Conservation (phyloP, 2,888 invertebrate species). For the Drosophila testacea region DNA sequence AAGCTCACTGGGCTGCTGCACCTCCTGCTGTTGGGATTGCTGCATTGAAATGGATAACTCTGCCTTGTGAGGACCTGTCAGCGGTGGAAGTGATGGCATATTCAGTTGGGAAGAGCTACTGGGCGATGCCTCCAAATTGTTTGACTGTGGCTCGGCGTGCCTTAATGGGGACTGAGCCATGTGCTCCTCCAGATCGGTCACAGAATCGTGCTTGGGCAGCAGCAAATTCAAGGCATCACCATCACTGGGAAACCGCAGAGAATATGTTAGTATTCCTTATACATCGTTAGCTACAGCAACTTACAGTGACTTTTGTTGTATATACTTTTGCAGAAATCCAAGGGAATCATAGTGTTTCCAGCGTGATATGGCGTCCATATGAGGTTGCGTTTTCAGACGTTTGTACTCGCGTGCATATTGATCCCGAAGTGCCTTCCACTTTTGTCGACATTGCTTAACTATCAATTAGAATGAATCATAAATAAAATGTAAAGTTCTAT, state of each 20-base stretch:
- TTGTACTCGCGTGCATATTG: slow-evolving; percentile 84
- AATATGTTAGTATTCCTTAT: neutral
- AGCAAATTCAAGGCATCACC: slow-evolving; percentile 67
- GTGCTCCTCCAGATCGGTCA: slow-evolving; percentile 72
- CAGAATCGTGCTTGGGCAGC: slow-evolving; percentile 73
- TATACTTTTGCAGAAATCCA: slow-evolving; percentile 79
- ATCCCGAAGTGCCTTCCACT: slow-evolving; percentile 83
- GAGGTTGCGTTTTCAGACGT: slow-evolving; percentile 75
- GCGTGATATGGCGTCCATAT: slow-evolving; percentile 71
- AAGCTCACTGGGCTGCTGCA: slow-evolving; percentile 55
- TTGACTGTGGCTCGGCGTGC: slow-evolving; percentile 36
- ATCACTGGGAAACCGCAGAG: slow-evolving; percentile 53
- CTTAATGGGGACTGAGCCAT: slow-evolving; percentile 43
- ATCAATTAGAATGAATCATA: neutral
- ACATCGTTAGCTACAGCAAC: slow-evolving; percentile 9
- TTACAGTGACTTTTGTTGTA: slow-evolving; percentile 81
- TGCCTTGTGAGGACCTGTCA: slow-evolving; percentile 67
- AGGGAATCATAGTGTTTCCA: slow-evolving; percentile 84
- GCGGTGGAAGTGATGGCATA: slow-evolving; percentile 66
- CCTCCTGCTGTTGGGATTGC: slow-evolving; percentile 53
- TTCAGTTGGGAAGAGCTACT: slow-evolving; percentile 53
- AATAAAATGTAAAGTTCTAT: neutral
- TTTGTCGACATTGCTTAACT: slow-evolving; percentile 83
- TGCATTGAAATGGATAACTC: slow-evolving; percentile 42
- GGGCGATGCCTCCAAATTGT: slow-evolving; percentile 47